These are phyloP conservation scores for Melangyna quadrimaculata DNA, from an alignment of 2,888 invertebrate species.

Conservation along the genomic window DNA sequence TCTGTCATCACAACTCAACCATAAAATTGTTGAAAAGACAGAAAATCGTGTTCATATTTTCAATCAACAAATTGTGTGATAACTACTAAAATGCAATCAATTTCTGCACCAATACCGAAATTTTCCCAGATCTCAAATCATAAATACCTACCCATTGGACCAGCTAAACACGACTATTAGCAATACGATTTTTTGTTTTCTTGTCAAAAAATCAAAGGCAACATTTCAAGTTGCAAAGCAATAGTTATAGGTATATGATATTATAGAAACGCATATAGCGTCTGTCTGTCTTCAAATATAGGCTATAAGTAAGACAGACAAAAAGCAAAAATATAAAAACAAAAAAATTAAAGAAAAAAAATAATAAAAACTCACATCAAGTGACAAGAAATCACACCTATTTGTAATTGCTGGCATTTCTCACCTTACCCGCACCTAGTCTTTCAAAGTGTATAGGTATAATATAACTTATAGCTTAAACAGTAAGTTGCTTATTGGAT, in stretches of 20 bases:
- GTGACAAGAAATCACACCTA: constrained; percentile 65
- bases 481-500: constrained; percentile 27
- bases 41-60: constrained; percentile 36
- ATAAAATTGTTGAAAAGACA: constrained; percentile 11
- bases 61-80: constrained; percentile 28
- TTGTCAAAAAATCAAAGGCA: constrained; percentile 6
- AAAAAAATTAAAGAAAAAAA: not conserved
- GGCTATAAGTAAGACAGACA: constrained; percentile 10
- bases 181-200: not conserved
- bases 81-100: not conserved
- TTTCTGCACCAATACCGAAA: constrained; percentile 25
- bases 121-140: not conserved
- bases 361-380: constrained; percentile 29
- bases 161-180: constrained; percentile 17
- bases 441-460: constrained; percentile 8
- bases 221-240: constrained; percentile 13
- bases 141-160: not conserved
- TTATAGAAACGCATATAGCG: not conserved
- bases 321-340: not conserved
- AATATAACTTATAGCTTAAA: constrained; percentile 16
- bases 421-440: constrained; percentile 51
- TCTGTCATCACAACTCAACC: not conserved
- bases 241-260: not conserved
- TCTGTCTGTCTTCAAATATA: constrained; percentile 21
- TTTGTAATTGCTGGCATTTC: constrained; percentile 67